Conservation (phyloP, 2,797 vertebrate genomes). For the Leucoraja ocellata region DNA sequence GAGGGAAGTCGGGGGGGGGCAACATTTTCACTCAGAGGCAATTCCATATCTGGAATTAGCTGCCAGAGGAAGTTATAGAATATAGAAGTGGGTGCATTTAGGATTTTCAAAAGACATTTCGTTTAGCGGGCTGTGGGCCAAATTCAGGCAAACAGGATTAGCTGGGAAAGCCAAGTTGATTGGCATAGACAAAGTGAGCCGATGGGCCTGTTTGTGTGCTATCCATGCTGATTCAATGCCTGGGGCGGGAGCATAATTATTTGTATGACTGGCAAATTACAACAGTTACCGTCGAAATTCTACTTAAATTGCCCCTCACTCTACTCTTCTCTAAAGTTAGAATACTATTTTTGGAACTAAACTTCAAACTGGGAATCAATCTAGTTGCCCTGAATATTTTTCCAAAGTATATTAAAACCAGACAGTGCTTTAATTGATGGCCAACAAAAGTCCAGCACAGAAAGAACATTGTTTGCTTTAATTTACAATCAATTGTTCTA, state of each 20-base stretch:
- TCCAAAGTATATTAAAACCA: neutral
- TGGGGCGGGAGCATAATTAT: neutral
- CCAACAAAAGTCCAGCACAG: neutral
- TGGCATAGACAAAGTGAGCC: no score
- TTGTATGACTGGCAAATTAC: neutral
- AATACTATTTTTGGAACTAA: neutral
- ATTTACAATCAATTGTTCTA: neutral
- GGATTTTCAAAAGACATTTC: no score
- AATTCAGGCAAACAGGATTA: no score
- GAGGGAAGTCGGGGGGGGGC: no score
- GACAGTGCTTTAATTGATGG: neutral
- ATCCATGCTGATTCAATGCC: neutral
- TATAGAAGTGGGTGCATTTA: no score
- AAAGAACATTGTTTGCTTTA: neutral
- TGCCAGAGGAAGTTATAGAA: no score
- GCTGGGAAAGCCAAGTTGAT: no score
- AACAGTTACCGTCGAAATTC: neutral
- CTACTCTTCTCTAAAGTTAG: neutral
- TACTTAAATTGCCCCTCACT: neutral
- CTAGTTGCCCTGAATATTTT: neutral
- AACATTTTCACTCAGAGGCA: no score
- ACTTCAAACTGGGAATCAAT: neutral
- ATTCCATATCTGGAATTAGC: no score
- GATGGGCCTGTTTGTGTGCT: neutral
- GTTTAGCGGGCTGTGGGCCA: no score